Conservation (phyloP, 2,888 invertebrate species). For the Orthosia incerta region DNA sequence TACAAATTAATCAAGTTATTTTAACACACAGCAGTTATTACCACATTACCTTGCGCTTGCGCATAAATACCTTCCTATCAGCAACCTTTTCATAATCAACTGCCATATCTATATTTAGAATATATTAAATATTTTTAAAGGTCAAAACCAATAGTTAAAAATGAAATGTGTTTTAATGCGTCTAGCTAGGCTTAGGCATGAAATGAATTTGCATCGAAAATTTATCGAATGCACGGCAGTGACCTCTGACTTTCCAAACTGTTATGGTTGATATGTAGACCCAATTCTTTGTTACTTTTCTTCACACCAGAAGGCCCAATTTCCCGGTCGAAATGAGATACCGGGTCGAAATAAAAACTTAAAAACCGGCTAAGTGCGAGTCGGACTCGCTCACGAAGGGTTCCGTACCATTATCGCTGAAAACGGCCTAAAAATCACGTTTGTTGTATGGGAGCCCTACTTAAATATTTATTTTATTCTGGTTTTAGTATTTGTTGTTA, state of each 20-base stretch:
- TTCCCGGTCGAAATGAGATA: too few species aligned
- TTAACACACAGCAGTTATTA: background rate
- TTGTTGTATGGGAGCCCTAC: too few species aligned
- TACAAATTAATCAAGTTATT: background rate
- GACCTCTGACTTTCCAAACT: background rate
- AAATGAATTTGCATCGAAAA: background rate
- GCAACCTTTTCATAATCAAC: background rate
- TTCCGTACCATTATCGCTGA: too few species aligned
- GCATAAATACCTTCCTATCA: background rate
- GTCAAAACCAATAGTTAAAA: background rate
- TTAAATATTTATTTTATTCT: too few species aligned
- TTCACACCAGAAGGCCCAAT: background rate
- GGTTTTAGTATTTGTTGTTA: too few species aligned
- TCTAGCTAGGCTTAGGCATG: background rate
- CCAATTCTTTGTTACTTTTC: background rate
- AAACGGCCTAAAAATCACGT: too few species aligned
- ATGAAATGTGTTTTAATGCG: background rate
- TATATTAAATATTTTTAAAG: background rate
- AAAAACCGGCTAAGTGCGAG: too few species aligned
- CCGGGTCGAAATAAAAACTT: too few species aligned
- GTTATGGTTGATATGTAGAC: too few species aligned
- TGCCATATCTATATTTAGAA: conserved; percentile 14
- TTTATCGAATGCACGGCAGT: background rate
- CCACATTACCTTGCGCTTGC: background rate
- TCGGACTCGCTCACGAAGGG: too few species aligned